Base-by-base conservation (phyloP, 2,797 vertebrate species). In the Epinephelus malabaricus region DNA sequence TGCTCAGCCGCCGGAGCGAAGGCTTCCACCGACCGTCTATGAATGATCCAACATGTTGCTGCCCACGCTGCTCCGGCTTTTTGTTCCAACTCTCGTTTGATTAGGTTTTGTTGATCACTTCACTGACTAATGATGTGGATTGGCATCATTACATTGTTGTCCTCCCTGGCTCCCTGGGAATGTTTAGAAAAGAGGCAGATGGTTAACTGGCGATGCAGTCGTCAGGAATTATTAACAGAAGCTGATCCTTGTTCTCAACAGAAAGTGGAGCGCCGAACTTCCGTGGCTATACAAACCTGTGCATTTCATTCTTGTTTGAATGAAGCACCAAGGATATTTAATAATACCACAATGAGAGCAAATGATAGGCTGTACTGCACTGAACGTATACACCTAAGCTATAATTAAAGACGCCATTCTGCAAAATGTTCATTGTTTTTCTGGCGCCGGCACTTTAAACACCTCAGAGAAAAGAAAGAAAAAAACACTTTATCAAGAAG, bases 41-140 rank as follows among this genome's bases (percentile, higher is more conserved):
- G 69, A 78, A 34, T 43, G 69, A 78, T 70, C 51, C n/a, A 54
- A 78, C 56, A 67, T 60, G 1, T 27, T 34, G 67, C 69, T 17
- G 70, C 80, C 84, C 88, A 84, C 76, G 65, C 86, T 66, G 81
- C 85, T 79, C 58, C 1, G 13, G 76, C 67, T 77, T 87, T 88
- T 87, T 86, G 85, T 86, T 86, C 76, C 60, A 53, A 14, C 71
- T 72, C 73, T 84, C 76, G 50, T 87, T 73, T 67, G 86, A 91
- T 92, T 81, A 79, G 54, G 82, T 84, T 86, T 88, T 89, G 86
- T 83, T 91, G 87, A 90, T 92, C 86, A 85, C 72, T 78, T 87
- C 73, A 76, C 69, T 78, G 86, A 84, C 85, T 90, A 90, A 89
- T 86, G 86, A 91, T 83, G 79, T 68, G 78, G 78, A 77, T 38